A percentile compares a stretch with the other conserved stretches of the same genome.
Evolutionary conservation across 2,888 invertebrate species (phyloP).

Genomic region (Perizoma affinitatum): DNA sequence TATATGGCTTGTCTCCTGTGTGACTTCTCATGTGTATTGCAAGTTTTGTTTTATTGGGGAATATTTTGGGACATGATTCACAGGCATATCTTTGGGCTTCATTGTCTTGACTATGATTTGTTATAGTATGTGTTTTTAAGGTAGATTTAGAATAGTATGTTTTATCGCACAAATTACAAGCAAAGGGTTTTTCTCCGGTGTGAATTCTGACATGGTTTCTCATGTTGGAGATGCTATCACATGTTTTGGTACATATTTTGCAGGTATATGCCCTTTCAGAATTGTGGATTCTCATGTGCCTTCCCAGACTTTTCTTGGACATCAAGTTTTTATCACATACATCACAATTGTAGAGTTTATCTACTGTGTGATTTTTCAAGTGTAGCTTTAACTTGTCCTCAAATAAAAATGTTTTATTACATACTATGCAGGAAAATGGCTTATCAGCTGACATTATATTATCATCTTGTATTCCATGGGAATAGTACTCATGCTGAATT

Average conservation of each 20-base stretch:
- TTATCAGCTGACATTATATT: too few species aligned
- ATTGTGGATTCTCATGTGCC: slow-evolving; percentile 2
- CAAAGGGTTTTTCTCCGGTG: slow-evolving; percentile 4
- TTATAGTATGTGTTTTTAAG: too few species aligned
- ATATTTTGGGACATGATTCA: too few species aligned
- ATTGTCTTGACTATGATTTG: too few species aligned
- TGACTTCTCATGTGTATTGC: too few species aligned
- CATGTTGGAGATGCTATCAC: background rate
- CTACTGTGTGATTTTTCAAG: slow-evolving; percentile 1
- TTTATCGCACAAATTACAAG: slow-evolving; percentile 6
- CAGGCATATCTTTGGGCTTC: too few species aligned
- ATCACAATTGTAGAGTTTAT: background rate
- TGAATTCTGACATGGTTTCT: slow-evolving; percentile 2
- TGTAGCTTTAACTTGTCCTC: background rate
- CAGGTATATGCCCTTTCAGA: slow-evolving; percentile 4
- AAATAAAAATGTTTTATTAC: too few species aligned
- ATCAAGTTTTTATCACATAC: background rate
- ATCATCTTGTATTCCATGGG: too few species aligned
- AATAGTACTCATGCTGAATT: too few species aligned
- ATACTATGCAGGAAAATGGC: too few species aligned
- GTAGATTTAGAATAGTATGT: background rate
- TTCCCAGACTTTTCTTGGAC: background rate
- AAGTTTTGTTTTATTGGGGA: too few species aligned
- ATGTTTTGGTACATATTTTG: background rate
- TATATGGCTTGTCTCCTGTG: too few species aligned